Conservation (phyloP, 2,888 invertebrate species). For the Stenoptilia bipunctidactyla region DNA sequence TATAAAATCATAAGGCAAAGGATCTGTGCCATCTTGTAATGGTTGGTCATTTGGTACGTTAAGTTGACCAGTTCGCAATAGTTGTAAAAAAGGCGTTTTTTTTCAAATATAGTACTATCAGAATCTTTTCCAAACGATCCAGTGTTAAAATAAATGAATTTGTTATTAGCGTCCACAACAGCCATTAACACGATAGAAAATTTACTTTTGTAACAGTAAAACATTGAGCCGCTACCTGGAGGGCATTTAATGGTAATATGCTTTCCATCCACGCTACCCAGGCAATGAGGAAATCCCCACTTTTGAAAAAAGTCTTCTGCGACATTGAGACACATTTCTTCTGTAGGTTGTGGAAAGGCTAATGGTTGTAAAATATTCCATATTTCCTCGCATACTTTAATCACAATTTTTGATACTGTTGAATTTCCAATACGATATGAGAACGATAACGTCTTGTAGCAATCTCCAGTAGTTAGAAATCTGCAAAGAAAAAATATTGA, state of each 20-base stretch:
- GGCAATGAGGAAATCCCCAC: conserved; percentile 16
- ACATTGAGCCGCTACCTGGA: conserved; percentile 8
- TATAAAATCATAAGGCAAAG: conserved; percentile 8
- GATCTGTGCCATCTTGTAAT: conserved; percentile 7
- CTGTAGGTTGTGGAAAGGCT: conserved; percentile 11
- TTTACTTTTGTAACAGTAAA: conserved; percentile 10
- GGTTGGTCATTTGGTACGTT: conserved; percentile 10
- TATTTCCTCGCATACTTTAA: too few species aligned
- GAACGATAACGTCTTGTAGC: too few species aligned
- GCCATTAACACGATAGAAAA: conserved; percentile 12
- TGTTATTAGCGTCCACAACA: conserved; percentile 12
- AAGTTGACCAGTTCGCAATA: conserved; percentile 8
- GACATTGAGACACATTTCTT: conserved; percentile 11
- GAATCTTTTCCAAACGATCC: conserved; percentile 10
- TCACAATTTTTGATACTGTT: too few species aligned
- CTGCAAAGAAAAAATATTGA: too few species aligned
- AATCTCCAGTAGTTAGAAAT: too few species aligned
- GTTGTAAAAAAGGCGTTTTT: conserved; percentile 5
- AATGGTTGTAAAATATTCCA: conserved; percentile 12
- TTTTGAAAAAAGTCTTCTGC: conserved; percentile 7
- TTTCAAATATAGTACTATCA: conserved; percentile 12
- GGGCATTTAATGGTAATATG: conserved; percentile 14
- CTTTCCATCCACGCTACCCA: too few species aligned
- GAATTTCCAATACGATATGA: too few species aligned
- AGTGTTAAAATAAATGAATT: conserved; percentile 11